Percentiles rank a stretch among this genome's conserved stretches.
Conservation (phyloP, 2,797 vertebrate genomes). For the Tapera naevia region DNA sequence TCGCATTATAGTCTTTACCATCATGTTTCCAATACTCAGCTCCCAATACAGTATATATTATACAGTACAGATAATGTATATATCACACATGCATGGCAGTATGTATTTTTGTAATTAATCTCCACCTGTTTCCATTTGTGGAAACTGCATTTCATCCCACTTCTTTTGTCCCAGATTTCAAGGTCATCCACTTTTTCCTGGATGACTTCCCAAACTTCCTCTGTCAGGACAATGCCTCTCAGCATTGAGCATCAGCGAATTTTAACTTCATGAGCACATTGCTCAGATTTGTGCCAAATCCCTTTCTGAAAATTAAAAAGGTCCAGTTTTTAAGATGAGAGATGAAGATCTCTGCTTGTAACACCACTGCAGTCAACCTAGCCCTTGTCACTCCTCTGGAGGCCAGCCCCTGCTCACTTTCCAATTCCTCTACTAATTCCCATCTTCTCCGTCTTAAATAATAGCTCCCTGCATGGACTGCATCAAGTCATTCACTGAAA, state of each 20-base stretch:
- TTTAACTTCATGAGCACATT: conserved; percentile 30
- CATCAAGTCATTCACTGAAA: background rate
- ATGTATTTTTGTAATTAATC: background rate
- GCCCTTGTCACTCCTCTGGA: background rate
- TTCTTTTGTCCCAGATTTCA: conserved; percentile 27
- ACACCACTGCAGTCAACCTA: background rate
- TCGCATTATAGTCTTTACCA: background rate
- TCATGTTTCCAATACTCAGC: background rate
- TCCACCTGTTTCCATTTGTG: background rate
- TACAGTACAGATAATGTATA: background rate
- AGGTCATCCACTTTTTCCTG: conserved; percentile 57
- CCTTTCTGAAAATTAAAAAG: conserved; percentile 49
- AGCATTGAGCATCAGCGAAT: conserved; percentile 45
- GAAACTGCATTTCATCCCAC: conserved; percentile 8
- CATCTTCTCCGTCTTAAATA: background rate
- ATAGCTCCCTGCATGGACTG: background rate
- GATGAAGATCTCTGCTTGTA: background rate
- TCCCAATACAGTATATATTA: background rate
- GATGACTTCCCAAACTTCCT: conserved; percentile 41
- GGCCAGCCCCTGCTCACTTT: background rate
- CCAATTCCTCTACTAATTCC: background rate
- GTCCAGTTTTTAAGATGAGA: background rate
- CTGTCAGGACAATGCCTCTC: conserved; percentile 55
- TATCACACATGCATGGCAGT: background rate
- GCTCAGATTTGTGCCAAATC: conserved; percentile 22